These are phyloP conservation scores for Mesorhabditis sp. DNA, from an alignment of 2,888 invertebrate genomes.

Conservation along the genomic window DNA sequence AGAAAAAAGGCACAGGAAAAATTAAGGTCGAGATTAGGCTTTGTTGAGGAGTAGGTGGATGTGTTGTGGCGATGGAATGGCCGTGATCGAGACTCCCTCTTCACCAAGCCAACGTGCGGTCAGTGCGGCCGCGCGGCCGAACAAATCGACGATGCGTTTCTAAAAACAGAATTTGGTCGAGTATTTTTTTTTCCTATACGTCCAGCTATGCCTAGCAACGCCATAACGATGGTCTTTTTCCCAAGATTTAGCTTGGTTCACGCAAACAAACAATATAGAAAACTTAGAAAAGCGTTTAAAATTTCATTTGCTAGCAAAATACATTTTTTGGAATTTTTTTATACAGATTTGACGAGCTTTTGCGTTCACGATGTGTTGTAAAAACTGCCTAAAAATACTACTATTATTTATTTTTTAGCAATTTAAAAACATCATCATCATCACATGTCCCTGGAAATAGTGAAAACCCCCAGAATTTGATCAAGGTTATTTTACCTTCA, in stretches of 20 bases:
- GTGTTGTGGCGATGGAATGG: constrained; percentile 88
- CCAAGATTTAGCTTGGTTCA: not conserved
- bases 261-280: not conserved
- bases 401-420: too few species aligned
- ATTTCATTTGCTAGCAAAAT: constrained; percentile 4
- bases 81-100: constrained; percentile 79
- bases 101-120: constrained; percentile 73
- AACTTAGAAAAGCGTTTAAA: constrained; percentile 6
- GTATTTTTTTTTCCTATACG: too few species aligned
- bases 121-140: constrained; percentile 77
- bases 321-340: not conserved
- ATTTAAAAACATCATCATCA: not conserved
- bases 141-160: constrained; percentile 80
- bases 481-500: constrained; percentile 67
- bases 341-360: too few species aligned
- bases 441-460: not conserved
- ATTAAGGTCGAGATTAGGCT: not conserved
- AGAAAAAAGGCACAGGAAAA: not conserved
- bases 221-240: too few species aligned
- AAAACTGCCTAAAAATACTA: too few species aligned
- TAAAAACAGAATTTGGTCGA: constrained; percentile 28
- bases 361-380: too few species aligned
- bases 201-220: too few species aligned
- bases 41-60: constrained; percentile 66
- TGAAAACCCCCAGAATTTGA: not conserved